Base-by-base conservation (phyloP, 1,140 invertebrate species). In the Macrobrachium nipponense region DNA sequence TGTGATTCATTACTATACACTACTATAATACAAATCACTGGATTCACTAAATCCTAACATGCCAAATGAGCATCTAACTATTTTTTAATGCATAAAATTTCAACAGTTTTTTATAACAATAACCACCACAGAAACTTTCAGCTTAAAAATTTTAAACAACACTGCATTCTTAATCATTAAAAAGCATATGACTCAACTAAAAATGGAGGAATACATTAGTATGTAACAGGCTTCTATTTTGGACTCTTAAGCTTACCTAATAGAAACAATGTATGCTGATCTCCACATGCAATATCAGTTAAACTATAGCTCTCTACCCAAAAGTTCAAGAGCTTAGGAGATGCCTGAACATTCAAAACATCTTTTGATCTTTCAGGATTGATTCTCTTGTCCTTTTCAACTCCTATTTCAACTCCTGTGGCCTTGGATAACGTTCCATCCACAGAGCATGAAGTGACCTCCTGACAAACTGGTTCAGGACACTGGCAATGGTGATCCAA, bases 331-430 rank as follows among this genome's bases (percentile, higher is more conserved):
- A 86, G 59, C 58, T 23, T 64, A 20, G 84, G 84, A 44, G 77
- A 86, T 17, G 84, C 78, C 23, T 86, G 84, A 17, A 86, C 84
- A 86, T 86, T 86, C 8, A 86, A 23, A 20, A 73, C 68, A 72
- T 86, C 84, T 51, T 75, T 60, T 17, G 61, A 17, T 59, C 27
- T 36, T 64, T 62, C 51, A 18, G 20, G n/a, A 8, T 36, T 51
- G 15, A 3, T 51, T 51, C 27, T 44, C 18, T 6, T 36, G 18
- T n/a, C n/a, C 60, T 58, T 77, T 15, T 14, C 43, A 5, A 17
- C 44, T 73, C 15, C 23, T 11, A 14, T 36, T 36, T 73, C 44
- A 23, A 2, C 7, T 73, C 15, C 27, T 64, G 66, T 36, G 44
- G 20, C 44, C 20, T 27, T 17, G 3, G 15, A n/a, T n/a, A 60